Conservation (phyloP, 1,140 invertebrate genomes). For the Drosophila baimaii region DNA sequence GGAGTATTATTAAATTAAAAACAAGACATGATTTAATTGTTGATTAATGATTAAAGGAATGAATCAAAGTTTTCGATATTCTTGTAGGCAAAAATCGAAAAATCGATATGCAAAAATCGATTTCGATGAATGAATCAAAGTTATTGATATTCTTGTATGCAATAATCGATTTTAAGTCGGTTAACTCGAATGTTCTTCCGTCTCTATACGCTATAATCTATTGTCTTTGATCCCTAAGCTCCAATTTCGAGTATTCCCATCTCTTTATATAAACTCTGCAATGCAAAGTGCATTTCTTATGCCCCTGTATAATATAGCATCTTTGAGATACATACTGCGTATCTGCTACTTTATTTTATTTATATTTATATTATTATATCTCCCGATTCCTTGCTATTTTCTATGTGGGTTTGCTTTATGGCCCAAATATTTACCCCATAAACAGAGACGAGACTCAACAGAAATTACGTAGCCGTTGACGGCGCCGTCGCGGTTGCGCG, state of each 20-base stretch:
- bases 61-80: no score
- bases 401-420: slow-evolving; percentile 22
- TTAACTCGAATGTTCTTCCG: not conserved
- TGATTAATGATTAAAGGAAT: no score
- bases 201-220: no score
- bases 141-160: no score
- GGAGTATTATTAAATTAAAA: no score
- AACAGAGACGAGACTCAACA: slow-evolving; percentile 62
- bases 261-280: not conserved
- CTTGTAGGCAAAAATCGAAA: no score
- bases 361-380: slow-evolving; percentile 6
- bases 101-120: no score
- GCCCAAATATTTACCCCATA: slow-evolving; percentile 72
- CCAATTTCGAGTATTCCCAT: not conserved
- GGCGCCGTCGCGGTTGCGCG: slow-evolving; percentile 67
- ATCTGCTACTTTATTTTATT: slow-evolving; percentile 5
- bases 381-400: not conserved
- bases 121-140: no score
- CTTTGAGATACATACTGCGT: slow-evolving; percentile 13
- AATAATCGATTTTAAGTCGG: no score
- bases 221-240: no score
- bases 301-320: not conserved
- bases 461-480: slow-evolving; percentile 21
- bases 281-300: no score
- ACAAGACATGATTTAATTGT: no score